Percentiles rank a stretch among this genome's conserved stretches.
phyloP scores from a whole-genome alignment of 2,888 invertebrate species.

The Cerceris rybyensis region DNA sequence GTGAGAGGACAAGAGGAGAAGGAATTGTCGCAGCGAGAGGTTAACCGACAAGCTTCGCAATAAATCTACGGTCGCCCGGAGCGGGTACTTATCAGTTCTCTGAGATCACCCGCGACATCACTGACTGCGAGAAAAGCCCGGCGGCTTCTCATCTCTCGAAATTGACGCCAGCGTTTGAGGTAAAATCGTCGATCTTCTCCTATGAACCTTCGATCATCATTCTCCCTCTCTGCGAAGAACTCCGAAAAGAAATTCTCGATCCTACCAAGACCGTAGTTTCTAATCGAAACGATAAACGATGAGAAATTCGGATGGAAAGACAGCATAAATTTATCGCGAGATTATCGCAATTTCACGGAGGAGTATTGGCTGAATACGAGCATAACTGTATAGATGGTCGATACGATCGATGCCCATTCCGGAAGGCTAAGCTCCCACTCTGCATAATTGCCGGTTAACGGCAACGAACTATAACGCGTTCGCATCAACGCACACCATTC shows the following conservation, averaged over 20 bases:
- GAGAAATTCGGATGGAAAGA: constrained; percentile 16
- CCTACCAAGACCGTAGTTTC: too few relatives aligned
- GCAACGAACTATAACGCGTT: constrained; percentile 50
- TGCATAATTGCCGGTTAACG: constrained; percentile 71
- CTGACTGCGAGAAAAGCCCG: constrained; percentile 65
- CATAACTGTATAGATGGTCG: constrained; percentile 55
- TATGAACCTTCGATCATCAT: constrained; percentile 9
- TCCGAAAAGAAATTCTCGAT: too few relatives aligned
- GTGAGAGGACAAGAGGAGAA: constrained; percentile 4
- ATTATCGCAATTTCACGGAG: constrained; percentile 49
- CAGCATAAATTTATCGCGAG: constrained; percentile 23
- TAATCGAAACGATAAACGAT: neutral
- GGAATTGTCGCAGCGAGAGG: constrained; percentile 48
- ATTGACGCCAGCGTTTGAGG: constrained; percentile 56
- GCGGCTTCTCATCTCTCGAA: constrained; percentile 67
- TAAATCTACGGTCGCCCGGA: constrained; percentile 79
- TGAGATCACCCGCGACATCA: constrained; percentile 60
- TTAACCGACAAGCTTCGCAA: constrained; percentile 65
- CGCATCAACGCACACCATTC: constrained; percentile 23
- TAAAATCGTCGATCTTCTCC: constrained; percentile 36
- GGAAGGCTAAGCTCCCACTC: constrained; percentile 69
- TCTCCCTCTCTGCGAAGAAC: neutral
- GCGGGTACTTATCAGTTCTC: constrained; percentile 79
- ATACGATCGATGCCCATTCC: constrained; percentile 64
- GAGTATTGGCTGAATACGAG: constrained; percentile 42